These are phyloP conservation scores for Trematomus loennbergii DNA, from an alignment of 2,113 vertebrate genomes.

Conservation along the genomic window DNA sequence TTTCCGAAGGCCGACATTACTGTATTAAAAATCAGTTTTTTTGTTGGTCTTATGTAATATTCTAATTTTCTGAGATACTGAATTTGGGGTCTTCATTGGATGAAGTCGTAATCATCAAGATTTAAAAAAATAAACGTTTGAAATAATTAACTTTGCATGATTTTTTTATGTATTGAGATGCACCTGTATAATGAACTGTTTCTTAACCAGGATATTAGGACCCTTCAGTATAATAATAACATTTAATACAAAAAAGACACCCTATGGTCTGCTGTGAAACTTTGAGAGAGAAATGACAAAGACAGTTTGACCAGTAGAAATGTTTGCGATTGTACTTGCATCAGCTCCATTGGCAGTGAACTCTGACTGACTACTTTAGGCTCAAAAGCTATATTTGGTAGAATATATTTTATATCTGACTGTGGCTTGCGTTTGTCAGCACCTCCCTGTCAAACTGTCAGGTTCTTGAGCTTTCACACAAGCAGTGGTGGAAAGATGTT, in stretches of 20 bases:
- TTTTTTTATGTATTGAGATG: too few relatives aligned
- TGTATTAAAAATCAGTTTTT: too few relatives aligned
- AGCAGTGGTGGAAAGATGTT: too few relatives aligned
- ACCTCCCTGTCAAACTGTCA: slow-evolving; percentile 42
- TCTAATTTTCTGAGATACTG: too few relatives aligned
- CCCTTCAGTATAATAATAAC: not conserved
- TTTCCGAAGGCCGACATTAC: too few relatives aligned
- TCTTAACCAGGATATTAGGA: too few relatives aligned
- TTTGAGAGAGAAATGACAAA: not conserved
- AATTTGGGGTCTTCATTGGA: too few relatives aligned
- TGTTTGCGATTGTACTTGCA: slow-evolving; percentile 33
- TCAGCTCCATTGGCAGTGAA: slow-evolving; percentile 35
- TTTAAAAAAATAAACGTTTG: too few relatives aligned
- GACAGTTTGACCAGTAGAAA: slow-evolving; percentile 44
- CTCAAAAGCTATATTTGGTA: slow-evolving; percentile 34
- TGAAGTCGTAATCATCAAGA: too few relatives aligned
- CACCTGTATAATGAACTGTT: not conserved
- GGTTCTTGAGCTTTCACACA: slow-evolving; percentile 8
- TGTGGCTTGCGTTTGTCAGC: slow-evolving; percentile 24
- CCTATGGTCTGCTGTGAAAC: not conserved
- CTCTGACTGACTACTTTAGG: slow-evolving; percentile 37
- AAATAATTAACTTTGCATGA: too few relatives aligned
- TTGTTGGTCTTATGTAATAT: too few relatives aligned
- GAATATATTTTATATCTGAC: slow-evolving; percentile 50
- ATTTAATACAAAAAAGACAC: not conserved